phyloP scores from a whole-genome alignment of 2,797 vertebrate species.

The Chromis chromis region DNA sequence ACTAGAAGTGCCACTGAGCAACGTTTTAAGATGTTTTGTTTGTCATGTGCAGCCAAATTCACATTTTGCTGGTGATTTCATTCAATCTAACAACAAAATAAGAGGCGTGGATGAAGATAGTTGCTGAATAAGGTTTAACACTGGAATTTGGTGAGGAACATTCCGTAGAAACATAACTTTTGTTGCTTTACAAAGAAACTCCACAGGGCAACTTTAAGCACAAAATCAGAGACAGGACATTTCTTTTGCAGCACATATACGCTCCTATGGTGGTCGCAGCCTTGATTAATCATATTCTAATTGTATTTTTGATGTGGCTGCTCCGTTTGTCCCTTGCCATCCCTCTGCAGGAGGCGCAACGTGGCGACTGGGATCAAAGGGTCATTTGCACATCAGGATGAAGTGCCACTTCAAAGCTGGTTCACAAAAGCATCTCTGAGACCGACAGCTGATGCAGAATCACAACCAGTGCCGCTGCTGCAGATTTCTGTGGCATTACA shows the following conservation, averaged over 20 bases:
- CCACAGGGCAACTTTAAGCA: conserved; percentile 1
- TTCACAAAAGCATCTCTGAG: conserved; percentile 74
- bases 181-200: background rate
- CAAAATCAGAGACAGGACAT: background rate
- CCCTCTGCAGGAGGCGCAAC: conserved; percentile 30
- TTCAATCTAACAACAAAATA: background rate
- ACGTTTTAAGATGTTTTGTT: background rate
- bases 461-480: conserved; percentile 32
- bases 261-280: conserved; percentile 14
- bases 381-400: conserved; percentile 80
- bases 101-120: background rate
- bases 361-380: conserved; percentile 74
- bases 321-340: conserved; percentile 44
- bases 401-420: conserved; percentile 75
- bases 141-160: background rate
- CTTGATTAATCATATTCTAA: conserved; percentile 35
- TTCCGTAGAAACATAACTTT: background rate
- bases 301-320: conserved; percentile 47
- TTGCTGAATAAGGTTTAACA: background rate
- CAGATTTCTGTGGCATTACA: conserved; percentile 47
- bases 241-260: background rate
- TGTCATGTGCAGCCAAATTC: background rate
- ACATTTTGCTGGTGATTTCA: background rate
- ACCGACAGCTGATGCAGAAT: conserved; percentile 23
- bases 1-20: background rate